phyloP scores from a whole-genome alignment of 2,113 vertebrate species.

The Chionis minor region DNA sequence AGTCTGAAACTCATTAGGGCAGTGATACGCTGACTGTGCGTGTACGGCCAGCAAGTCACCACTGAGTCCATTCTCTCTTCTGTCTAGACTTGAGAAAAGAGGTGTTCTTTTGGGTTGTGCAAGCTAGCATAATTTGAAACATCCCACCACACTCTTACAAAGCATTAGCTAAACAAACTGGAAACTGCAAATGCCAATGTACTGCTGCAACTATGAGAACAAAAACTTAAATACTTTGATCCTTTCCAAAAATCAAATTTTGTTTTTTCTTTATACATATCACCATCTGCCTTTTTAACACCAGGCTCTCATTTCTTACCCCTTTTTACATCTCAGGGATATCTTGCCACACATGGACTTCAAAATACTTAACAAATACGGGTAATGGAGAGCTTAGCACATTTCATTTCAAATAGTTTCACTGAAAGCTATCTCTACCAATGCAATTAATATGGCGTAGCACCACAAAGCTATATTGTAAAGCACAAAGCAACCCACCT shows the following conservation, averaged over 20 bases:
- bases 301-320: not conserved
- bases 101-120: not conserved
- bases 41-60: not conserved
- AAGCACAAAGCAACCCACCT: not conserved
- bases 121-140: not conserved
- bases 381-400: not conserved
- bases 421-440: not conserved
- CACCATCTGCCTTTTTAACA: not conserved
- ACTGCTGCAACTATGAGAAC: not conserved
- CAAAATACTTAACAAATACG: not conserved
- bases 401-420: not conserved
- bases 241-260: not conserved
- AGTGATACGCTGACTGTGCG: fast-evolving
- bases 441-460: not conserved
- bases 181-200: not conserved
- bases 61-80: not conserved
- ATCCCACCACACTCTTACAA: not conserved
- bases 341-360: not conserved
- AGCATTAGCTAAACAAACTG: not conserved
- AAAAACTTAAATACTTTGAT: not conserved
- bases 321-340: not conserved
- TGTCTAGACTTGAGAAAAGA: not conserved
- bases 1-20: not conserved
- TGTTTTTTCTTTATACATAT: not conserved
- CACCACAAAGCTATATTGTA: not conserved